Evolutionary conservation across 2,113 vertebrate genomes (phyloP).

Genomic region (Limanda limanda): DNA sequence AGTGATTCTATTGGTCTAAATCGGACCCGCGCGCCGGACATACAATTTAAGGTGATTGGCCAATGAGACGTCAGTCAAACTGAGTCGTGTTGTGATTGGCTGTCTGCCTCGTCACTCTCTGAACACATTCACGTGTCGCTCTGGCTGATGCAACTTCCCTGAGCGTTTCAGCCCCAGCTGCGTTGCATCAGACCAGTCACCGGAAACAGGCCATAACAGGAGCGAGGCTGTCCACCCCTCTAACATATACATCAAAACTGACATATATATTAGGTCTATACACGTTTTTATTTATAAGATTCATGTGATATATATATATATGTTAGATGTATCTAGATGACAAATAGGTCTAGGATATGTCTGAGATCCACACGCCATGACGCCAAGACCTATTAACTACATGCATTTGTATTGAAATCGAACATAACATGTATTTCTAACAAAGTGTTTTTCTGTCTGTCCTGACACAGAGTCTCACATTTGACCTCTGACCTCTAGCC

Average conservation of each 20-base stretch:
- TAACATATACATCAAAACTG: background rate
- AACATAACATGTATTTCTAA: too few relatives aligned
- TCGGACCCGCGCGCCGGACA: accelerated
- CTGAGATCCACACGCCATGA: too few relatives aligned
- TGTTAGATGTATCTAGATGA: background rate
- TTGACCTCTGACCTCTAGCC: background rate
- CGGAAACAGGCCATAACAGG: background rate
- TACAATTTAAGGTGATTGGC: background rate
- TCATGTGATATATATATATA: background rate
- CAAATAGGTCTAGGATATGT: too few relatives aligned
- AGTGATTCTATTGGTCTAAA: conserved; percentile 45
- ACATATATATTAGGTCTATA: background rate
- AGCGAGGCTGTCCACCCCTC: background rate
- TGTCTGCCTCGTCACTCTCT: conserved; percentile 15
- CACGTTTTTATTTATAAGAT: background rate
- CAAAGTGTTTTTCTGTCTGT: too few relatives aligned
- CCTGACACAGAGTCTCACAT: background rate
- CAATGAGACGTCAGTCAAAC: conserved; percentile 9
- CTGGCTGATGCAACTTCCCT: conserved; percentile 81
- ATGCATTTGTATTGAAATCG: too few relatives aligned
- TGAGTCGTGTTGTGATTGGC: conserved; percentile 43
- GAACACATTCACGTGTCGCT: background rate
- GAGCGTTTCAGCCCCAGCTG: too few relatives aligned
- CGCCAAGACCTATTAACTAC: too few relatives aligned
- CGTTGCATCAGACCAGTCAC: conserved; percentile 75